Conservation (phyloP, 2,113 vertebrate genomes). For the Tachycineta bicolor region DNA sequence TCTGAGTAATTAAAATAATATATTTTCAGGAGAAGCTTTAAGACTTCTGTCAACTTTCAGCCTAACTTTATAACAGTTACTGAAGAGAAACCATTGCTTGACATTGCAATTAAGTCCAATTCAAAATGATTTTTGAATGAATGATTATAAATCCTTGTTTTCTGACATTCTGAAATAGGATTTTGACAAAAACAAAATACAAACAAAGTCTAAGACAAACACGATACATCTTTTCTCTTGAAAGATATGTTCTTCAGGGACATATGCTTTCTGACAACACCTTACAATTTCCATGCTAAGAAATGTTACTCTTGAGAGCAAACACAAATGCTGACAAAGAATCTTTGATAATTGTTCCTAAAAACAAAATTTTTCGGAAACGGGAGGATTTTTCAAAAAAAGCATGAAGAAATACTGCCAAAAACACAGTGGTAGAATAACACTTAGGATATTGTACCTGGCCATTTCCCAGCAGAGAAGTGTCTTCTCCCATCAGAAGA, state of each 20-base stretch:
- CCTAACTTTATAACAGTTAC: neutral
- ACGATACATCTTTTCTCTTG: neutral
- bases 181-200: neutral
- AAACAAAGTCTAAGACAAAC: neutral
- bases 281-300: neutral
- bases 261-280: neutral
- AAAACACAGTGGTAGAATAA: neutral
- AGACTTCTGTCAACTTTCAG: neutral
- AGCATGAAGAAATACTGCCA: neutral
- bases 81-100: neutral
- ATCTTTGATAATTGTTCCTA: neutral
- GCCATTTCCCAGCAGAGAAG: slow-evolving; percentile 92
- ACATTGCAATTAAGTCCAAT: neutral
- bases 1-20: neutral
- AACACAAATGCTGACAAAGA: neutral
- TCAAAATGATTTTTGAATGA: neutral
- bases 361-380: neutral
- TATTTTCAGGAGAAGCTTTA: neutral
- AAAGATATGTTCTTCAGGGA: neutral
- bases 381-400: neutral
- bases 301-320: neutral
- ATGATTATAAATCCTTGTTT: neutral
- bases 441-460: slow-evolving; percentile 83
- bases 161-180: neutral
- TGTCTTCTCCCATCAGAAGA: slow-evolving; percentile 93